Evolutionary conservation across 2,113 vertebrate species (phyloP), one percentile per base, ranked within the genome.

Genomic region (Gorsachius goisagi): DNA sequence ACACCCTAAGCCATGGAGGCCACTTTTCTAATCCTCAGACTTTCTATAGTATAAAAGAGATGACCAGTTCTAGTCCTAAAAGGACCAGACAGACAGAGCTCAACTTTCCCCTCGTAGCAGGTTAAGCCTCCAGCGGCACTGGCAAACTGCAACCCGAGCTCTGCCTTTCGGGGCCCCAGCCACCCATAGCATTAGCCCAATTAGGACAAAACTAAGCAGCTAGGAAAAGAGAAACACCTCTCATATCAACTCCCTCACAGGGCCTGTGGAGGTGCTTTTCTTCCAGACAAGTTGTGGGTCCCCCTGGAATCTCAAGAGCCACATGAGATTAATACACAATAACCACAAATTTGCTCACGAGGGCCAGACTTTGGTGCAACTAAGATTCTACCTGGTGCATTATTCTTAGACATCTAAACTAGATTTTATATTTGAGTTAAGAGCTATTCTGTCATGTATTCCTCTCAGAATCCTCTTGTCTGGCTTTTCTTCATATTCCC

Each of bases 61-160:
- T 53, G 63, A 92, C 9, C 5, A 50, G 41, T 50, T 82, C 66
- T 73, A 73, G 84, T 49, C 58, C 86, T 89, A 49, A 64, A 85
- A 87, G 80, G 56, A 89, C 83, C 86, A 79, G 88, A 84, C 52
- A 85, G 83, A n/a, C n/a, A 88, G 35, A 94, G 84, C 72, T 89
- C 86, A 64, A 16, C 86, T 92, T 93, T 93, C 35, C 32, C 55
- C 18, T 67, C 37, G 44, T 33, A 78, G 41, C 44, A 81, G 35
- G 56, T 79, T 78, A 92, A 93, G 41, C 53, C 60, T 92, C 41
- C 32, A 23, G 44, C 23, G 52, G 6, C 60, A 88, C 63, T 81
- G 72, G 74, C 79, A 81, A 81, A 47, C 60, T 85, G 90, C 88
- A 94, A 53, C 58, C 44, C 84, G 93, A 95, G 72, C 86, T 78